phyloP scores from a whole-genome alignment of 1,140 invertebrate genomes.

The Drosophila erecta region DNA sequence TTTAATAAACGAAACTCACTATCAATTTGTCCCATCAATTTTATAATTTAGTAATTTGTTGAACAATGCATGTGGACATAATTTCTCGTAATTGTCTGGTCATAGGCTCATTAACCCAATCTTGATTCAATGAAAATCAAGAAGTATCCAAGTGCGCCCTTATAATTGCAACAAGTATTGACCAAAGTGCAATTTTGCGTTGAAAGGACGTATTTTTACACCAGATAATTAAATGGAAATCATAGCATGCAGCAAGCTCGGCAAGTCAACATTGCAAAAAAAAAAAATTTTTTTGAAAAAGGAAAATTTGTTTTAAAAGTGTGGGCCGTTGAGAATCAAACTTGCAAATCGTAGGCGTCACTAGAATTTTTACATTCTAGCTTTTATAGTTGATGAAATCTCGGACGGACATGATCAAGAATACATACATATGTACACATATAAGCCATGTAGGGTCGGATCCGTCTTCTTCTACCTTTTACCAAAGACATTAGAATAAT shows the following conservation, averaged over 20 bases:
- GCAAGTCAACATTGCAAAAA: no score
- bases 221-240: constrained; percentile 43
- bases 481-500: no score
- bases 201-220: constrained; percentile 35
- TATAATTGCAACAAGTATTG: background rate
- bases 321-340: no score
- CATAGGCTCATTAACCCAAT: constrained; percentile 7
- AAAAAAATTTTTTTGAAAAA: no score
- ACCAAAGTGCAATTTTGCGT: constrained; percentile 22
- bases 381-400: no score
- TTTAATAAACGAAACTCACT: background rate
- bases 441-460: no score
- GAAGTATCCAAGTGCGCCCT: constrained; percentile 12
- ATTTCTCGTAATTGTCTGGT: constrained; percentile 12
- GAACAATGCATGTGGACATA: background rate
- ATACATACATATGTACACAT: no score
- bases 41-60: constrained; percentile 1
- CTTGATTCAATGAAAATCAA: constrained; percentile 24
- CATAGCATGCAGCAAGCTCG: constrained; percentile 36
- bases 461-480: no score
- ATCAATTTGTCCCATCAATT: background rate
- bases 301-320: no score
- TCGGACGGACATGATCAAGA: no score
- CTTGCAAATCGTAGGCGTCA: no score
- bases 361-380: no score